Conservation (phyloP, 2,888 invertebrate species). For the Philereme vetulata region DNA sequence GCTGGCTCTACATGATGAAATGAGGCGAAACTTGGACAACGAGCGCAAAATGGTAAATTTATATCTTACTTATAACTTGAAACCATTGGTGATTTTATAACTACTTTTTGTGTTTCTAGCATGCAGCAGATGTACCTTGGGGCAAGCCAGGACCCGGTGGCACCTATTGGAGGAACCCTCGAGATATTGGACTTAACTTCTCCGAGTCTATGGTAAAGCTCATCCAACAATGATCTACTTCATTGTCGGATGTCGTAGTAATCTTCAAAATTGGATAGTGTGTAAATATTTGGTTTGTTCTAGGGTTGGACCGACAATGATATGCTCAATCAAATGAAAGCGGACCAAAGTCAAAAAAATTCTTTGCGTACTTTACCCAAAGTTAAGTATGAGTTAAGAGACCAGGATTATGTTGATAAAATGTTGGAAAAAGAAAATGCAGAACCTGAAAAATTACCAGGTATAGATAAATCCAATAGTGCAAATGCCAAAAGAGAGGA, state of each 20-base stretch:
- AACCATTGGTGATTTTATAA: conserved; percentile 8
- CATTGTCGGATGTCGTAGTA: background rate
- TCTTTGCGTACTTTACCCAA: conserved; percentile 79
- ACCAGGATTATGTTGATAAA: conserved; percentile 59
- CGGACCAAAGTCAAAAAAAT: conserved; percentile 57
- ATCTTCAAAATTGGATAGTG: background rate
- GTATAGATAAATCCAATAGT: conserved; percentile 53
- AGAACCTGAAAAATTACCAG: conserved; percentile 61
- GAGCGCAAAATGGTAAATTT: conserved; percentile 82
- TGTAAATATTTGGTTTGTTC: conserved; percentile 19
- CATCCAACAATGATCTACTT: no score
- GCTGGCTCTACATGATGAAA: conserved; percentile 75
- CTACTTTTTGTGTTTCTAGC: conserved; percentile 54
- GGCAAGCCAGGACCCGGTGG: conserved; percentile 89
- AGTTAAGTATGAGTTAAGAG: conserved; percentile 68
- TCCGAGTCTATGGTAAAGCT: conserved; percentile 88
- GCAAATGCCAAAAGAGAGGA: conserved; percentile 37
- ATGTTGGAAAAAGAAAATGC: conserved; percentile 55
- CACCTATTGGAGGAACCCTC: conserved; percentile 88
- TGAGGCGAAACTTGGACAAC: conserved; percentile 70
- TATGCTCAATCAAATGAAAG: conserved; percentile 65
- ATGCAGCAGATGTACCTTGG: conserved; percentile 83
- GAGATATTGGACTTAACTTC: conserved; percentile 88
- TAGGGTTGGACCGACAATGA: conserved; percentile 79
- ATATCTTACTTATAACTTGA: conserved; percentile 4